phyloP scores from a whole-genome alignment of 1,140 invertebrate genomes.

The Harpegnathos saltator region DNA sequence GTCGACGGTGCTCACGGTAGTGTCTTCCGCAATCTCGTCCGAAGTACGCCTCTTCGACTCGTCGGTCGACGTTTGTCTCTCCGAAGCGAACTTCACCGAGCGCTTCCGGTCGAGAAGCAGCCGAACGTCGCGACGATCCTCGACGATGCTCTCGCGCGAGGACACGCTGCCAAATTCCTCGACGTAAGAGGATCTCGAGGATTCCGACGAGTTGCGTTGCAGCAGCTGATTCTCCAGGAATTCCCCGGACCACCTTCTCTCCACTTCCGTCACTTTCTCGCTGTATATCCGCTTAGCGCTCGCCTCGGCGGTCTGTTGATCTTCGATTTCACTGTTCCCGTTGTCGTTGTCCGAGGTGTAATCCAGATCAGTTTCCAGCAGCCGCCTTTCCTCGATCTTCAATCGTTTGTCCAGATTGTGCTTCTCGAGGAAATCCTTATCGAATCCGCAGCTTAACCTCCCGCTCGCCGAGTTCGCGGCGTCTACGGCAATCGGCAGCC shows the following conservation, averaged over 20 bases:
- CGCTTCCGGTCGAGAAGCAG: not conserved
- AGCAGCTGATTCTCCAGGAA: conserved; percentile 77
- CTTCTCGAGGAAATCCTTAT: conserved; percentile 77
- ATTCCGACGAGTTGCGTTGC: conserved; percentile 78
- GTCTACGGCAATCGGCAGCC: conserved; percentile 61
- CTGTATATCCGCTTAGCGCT: conserved; percentile 73
- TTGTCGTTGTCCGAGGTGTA: conserved; percentile 68
- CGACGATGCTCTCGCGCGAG: conserved; percentile 76
- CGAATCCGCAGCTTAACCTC: conserved; percentile 71
- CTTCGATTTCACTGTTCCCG: conserved; percentile 27
- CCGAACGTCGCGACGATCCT: conserved; percentile 39
- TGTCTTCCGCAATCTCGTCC: conserved; percentile 66
- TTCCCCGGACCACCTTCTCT: conserved; percentile 82
- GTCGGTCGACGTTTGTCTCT: conserved; percentile 27
- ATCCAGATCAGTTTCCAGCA: conserved; percentile 69
- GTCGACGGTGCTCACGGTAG: conserved; percentile 78
- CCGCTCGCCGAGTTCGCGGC: conserved; percentile 65
- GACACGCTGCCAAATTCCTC: conserved; percentile 82
- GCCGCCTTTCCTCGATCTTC: conserved; percentile 77
- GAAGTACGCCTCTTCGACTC: conserved; percentile 10
- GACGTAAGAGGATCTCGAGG: conserved; percentile 82
- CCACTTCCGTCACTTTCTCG: conserved; percentile 79
- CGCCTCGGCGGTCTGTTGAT: not conserved
- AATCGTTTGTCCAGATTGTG: conserved; percentile 76
- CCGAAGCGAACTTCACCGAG: not conserved